These are phyloP conservation scores for Sipha maydis DNA, from an alignment of 2,888 invertebrate species.

Conservation along the genomic window DNA sequence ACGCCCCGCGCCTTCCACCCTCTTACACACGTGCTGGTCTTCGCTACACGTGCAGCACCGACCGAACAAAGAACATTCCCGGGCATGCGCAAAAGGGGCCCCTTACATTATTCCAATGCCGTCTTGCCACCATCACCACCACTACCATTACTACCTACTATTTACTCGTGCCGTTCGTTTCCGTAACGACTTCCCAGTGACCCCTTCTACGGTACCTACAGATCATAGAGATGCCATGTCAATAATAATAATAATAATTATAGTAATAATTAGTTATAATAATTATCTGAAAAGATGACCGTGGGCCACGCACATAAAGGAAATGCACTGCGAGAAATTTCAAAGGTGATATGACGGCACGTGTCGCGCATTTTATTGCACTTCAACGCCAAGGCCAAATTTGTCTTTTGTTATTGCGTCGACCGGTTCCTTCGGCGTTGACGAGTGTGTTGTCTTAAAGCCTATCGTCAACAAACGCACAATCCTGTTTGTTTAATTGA, in stretches of 20 bases:
- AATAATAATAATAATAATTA: slow-evolving; percentile 8
- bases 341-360: slow-evolving; percentile 18
- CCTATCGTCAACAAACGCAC: background rate
- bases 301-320: background rate
- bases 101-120: background rate
- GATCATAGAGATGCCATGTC: background rate
- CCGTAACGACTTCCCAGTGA: background rate
- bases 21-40: slow-evolving; percentile 53
- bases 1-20: slow-evolving; percentile 52
- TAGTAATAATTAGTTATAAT: background rate
- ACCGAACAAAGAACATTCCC: slow-evolving; percentile 58
- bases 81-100: slow-evolving; percentile 55
- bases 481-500: no score
- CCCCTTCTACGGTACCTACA: background rate
- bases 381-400: slow-evolving; percentile 32
- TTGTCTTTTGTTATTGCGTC: slow-evolving; percentile 5
- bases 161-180: background rate
- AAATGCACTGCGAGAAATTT: slow-evolving; percentile 31
- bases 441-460: background rate
- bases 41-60: slow-evolving; percentile 51
- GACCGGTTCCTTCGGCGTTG: slow-evolving; percentile 24
- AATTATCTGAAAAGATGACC: background rate
- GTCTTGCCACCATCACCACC: background rate
- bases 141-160: background rate
- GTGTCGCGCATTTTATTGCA: slow-evolving; percentile 46